phyloP scores from a whole-genome alignment of 2,888 invertebrate species.

The Trichacis sp. region DNA sequence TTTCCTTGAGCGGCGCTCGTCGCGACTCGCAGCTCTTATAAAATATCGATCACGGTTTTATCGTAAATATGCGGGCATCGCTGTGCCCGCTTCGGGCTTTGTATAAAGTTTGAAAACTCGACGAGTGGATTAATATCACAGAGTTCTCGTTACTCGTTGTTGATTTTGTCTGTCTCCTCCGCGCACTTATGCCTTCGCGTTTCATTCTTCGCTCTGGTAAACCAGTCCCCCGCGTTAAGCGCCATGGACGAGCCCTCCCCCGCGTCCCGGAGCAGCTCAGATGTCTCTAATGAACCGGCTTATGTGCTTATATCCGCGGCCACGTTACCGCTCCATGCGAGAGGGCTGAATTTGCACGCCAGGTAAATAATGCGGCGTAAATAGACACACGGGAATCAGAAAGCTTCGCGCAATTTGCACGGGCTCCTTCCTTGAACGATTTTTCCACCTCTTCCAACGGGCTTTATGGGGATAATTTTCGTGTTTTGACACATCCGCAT shows the following conservation, averaged over 20 bases:
- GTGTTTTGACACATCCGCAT: constrained; percentile 26
- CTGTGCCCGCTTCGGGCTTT: constrained; percentile 61
- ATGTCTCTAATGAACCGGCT: constrained; percentile 69
- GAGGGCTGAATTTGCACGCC: constrained; percentile 33
- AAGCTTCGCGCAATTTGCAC: constrained; percentile 10
- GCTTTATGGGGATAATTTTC: constrained; percentile 23
- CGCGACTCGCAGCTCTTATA: constrained; percentile 48
- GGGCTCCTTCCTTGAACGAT: constrained; percentile 16
- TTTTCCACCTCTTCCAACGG: constrained; percentile 14
- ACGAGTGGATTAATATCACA: constrained; percentile 70
- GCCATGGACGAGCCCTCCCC: constrained; percentile 38
- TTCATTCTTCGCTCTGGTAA: constrained; percentile 37
- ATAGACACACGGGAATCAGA: constrained; percentile 31
- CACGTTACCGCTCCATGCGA: constrained; percentile 61
- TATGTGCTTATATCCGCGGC: constrained; percentile 68
- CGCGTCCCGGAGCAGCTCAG: constrained; percentile 57
- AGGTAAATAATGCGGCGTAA: constrained; percentile 39
- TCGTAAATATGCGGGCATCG: constrained; percentile 62
- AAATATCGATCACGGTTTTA: constrained; percentile 67
- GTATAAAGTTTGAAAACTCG: constrained; percentile 69
- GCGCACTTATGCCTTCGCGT: constrained; percentile 36
- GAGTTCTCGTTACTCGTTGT: constrained; percentile 69
- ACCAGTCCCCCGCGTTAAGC: constrained; percentile 45
- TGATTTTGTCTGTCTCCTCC: constrained; percentile 68
- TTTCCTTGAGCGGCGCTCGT: constrained; percentile 40